Evolutionary conservation across 2,113 vertebrate genomes (phyloP), one percentile per base, ranked within the genome.

Genomic region (Ovibos moschatus): DNA sequence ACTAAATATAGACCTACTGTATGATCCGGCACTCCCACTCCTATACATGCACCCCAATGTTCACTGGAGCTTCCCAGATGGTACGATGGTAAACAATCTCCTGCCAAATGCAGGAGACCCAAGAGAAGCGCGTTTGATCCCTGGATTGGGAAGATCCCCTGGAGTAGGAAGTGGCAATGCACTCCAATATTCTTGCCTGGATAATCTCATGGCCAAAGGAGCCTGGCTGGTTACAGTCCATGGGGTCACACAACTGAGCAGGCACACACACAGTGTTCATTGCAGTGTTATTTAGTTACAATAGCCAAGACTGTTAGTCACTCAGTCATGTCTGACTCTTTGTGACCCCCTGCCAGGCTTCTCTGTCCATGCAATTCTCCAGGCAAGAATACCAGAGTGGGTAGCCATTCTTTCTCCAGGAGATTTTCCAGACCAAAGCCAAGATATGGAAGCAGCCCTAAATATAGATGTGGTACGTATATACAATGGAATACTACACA

Each of bases 41-140:
- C 36, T 76, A 36, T 11, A 36, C 64, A 21, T 12, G 67, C n/a
- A 71, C 19, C 67, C 21, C 21, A 74, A 0, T 43, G 36, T 8
- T 76, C 36, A 43, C 21, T 76, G 71, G 5, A 13, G 12, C 71
- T 43, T 74, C 23, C 21, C 36, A 27, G 36, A 40, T 43, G 71
- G 3, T 43, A 40, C 71, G 25, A 4, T 76, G 71, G 71, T 43
- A 2, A 74, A 14, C 1, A 43, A 43, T 43, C 71, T 40, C 71
- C 23, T 40, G 36, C 23, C 71, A 43, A 23, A 71, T 6, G n/a
- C 19, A 23, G n/a, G 10, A 40, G n/a, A 40, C 4, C 1, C 19
- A 40, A 21, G 5, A 71, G n/a, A 71, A 71, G n/a, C 0, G 2
- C 0, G 0, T 3, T 40, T 40, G n/a, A 36, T 36, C 64, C 64